Evolutionary conservation across 2,797 vertebrate species (phyloP), one percentile per base, ranked within the genome.

Genomic region (Ctenosaura bakeri): DNA sequence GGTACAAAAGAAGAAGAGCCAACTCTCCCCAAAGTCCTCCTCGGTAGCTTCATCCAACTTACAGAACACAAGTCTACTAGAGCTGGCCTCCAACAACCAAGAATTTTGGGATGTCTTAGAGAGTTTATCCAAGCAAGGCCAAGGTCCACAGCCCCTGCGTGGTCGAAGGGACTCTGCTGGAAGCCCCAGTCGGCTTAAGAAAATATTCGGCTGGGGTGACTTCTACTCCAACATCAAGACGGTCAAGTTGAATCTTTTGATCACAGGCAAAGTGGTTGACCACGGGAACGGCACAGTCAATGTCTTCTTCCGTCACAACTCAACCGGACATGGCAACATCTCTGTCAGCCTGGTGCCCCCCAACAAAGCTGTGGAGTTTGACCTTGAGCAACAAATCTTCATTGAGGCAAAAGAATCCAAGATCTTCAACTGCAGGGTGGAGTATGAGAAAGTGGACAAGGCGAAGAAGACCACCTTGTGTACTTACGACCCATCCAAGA

Each of bases 171-270:
- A 98, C 18, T 97, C 98, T 6, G 97, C 97, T 6, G 97, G 98
- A 64, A 93, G 94, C 6, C 97, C 98, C 0, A 98, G 98, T 95
- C 98, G 98, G 93, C 98, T 98, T 89, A 99, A 98, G 96, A 99
- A 99, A 93, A 98, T 99, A 97, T 99, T 99, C 7, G 99, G 99
- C 95, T 99, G 99, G 99, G 99, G 99, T 0, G 99, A 99, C 94
- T 99, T 99, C 96, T 99, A 99, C 91, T 99, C 99, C 96, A 99
- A 99, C 92, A 99, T 99, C 97, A 99, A 99, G 97, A 99, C 99
- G 0, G 98, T 99, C 85, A 98, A 99, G 93, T 96, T 99, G 77
- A 99, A 99, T 97, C 98, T 99, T 92, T 97, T 99, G 69, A 99
- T 99, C 96, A 99, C 98, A 0, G 99, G 99, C 32, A 99, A 99